Conservation (phyloP, 2,888 invertebrate species). For the Pristionchus entomophagus region DNA sequence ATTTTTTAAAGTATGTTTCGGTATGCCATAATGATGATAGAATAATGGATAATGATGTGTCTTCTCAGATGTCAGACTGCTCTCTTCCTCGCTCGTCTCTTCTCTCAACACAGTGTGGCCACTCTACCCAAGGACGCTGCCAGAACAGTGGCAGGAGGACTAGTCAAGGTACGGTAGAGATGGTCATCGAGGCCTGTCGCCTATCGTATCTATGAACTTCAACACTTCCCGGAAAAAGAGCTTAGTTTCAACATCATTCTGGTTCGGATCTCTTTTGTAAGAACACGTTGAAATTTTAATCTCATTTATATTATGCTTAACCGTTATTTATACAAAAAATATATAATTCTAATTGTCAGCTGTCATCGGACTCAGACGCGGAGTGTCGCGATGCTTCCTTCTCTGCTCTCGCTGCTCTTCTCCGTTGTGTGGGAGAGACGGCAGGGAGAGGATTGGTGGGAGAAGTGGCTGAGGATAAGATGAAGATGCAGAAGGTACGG, state of each 20-base stretch:
- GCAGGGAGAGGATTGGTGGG: slow-evolving; percentile 86
- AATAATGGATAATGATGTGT: neutral
- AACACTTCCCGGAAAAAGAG: no score
- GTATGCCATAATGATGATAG: neutral
- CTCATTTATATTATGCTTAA: no score
- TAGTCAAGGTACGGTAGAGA: slow-evolving; percentile 48
- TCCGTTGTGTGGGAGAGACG: slow-evolving; percentile 91
- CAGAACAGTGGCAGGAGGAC: slow-evolving; percentile 21
- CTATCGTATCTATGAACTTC: no score
- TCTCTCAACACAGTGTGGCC: slow-evolving; percentile 40
- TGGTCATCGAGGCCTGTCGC: no score
- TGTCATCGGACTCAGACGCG: slow-evolving; percentile 82
- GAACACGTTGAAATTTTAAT: no score
- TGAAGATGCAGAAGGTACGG: slow-evolving; percentile 89
- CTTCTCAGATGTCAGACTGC: slow-evolving; percentile 76
- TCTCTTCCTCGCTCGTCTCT: slow-evolving; percentile 55
- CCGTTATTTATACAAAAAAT: no score
- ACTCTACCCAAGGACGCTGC: slow-evolving; percentile 48
- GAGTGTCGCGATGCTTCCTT: slow-evolving; percentile 91
- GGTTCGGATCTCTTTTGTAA: no score
- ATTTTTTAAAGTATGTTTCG: no score
- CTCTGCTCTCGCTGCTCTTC: slow-evolving; percentile 78
- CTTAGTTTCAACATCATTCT: no score
- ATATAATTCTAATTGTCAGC: no score
- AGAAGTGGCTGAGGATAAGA: slow-evolving; percentile 83